These are phyloP conservation scores for Geotrypetes seraphini DNA, from an alignment of 2,797 vertebrate genomes.

Conservation along the genomic window DNA sequence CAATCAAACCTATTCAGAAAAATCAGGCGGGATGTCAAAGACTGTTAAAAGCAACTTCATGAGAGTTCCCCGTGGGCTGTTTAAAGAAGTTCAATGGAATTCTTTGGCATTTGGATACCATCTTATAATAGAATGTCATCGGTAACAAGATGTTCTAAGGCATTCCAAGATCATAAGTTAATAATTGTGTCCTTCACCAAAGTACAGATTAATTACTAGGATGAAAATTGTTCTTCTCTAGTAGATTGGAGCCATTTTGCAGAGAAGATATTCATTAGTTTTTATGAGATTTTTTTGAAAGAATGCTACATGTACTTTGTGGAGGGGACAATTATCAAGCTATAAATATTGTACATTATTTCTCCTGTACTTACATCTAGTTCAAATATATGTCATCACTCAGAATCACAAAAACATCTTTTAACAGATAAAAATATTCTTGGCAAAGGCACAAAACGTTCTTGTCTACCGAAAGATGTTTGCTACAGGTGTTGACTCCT, in stretches of 20 bases:
- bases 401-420: no score
- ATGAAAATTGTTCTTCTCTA: slow-evolving; percentile 15
- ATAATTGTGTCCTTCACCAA: slow-evolving; percentile 30
- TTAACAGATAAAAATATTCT: no score
- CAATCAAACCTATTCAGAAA: no score
- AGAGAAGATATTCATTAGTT: slow-evolving; percentile 27
- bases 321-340: slow-evolving; percentile 14
- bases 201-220: slow-evolving; percentile 16
- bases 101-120: background rate
- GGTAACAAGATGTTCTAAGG: slow-evolving; percentile 8
- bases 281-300: slow-evolving; percentile 12
- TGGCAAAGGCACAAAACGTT: no score
- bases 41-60: no score
- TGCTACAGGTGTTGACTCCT: no score
- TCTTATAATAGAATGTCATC: background rate
- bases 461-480: no score
- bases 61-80: background rate
- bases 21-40: no score
- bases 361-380: background rate
- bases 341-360: slow-evolving; percentile 10
- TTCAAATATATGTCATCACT: slow-evolving; percentile 4
- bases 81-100: background rate
- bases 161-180: slow-evolving; percentile 24
- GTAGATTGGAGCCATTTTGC: slow-evolving; percentile 8
- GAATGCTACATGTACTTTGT: slow-evolving; percentile 21